Evolutionary conservation across 2,888 invertebrate species (phyloP).

Genomic region (Abrostola tripartita): DNA sequence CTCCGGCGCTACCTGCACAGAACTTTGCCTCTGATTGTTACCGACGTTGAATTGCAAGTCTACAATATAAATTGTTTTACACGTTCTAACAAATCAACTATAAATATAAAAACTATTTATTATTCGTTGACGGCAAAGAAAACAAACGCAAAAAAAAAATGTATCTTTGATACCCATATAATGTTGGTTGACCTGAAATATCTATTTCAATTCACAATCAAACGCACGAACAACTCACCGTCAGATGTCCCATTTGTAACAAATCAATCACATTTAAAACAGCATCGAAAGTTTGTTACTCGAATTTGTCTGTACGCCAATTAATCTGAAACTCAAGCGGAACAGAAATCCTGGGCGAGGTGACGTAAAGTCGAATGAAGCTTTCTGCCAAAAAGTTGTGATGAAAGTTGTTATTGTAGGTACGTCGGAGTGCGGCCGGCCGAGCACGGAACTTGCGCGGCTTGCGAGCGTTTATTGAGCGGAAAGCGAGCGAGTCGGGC

Average conservation of each 20-base stretch:
- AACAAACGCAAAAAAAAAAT: too few species aligned
- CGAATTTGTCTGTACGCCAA: slow-evolving; percentile 45
- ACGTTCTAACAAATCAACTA: too few species aligned
- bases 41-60: too few species aligned
- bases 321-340: slow-evolving; percentile 50
- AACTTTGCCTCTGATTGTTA: too few species aligned
- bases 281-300: slow-evolving; percentile 32
- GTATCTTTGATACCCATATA: too few species aligned
- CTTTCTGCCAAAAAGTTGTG: slow-evolving; percentile 69
- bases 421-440: slow-evolving; percentile 54
- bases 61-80: too few species aligned
- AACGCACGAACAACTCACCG: slow-evolving; percentile 15
- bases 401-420: slow-evolving; percentile 67
- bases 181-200: too few species aligned
- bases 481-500: slow-evolving; percentile 63
- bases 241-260: slow-evolving; percentile 21
- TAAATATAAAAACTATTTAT: too few species aligned
- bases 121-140: too few species aligned
- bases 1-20: too few species aligned
- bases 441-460: slow-evolving; percentile 60
- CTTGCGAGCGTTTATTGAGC: slow-evolving; percentile 70
- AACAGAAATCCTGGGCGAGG: slow-evolving; percentile 49
- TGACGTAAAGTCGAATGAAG: slow-evolving; percentile 59
- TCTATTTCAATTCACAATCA: neutral
- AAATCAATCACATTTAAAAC: slow-evolving; percentile 39